Base-by-base conservation (phyloP, 1,140 invertebrate genomes). In the Lucilia sericata region DNA sequence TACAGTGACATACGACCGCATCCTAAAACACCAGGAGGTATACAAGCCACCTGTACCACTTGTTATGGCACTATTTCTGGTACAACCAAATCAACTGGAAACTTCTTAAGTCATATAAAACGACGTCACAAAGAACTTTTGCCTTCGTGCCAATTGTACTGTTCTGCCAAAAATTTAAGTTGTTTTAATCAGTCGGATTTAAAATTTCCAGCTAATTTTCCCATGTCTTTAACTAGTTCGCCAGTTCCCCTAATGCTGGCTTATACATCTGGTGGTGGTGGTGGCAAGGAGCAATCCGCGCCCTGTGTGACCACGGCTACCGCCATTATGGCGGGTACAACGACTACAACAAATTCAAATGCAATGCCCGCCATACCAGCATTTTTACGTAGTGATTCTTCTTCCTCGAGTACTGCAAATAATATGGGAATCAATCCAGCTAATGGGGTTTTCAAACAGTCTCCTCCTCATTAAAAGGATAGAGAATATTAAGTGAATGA, bases 1-100 rank as follows among this genome's bases (percentile, higher is more conserved):
- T 90, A 90, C 84, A 90, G 88, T 83, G 87, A 90, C 84, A 89
- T 90, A 34, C 89, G 90, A 74, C 89, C 89, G 9, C 90, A 90
- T 65, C 87, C 87, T 42, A 90, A 90, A 85, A 90, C 89, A 4
- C 85, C 88, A 0, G 89, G 89, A 0, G 89, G 87, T 74, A 90
- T 90, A 21, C 89, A 90, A 81, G 89, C 89, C 10, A 90, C 89
- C n/a, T 90, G 89, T 83, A 90, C 89, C 8, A 88, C 88, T 25
- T 90, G 89, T 85, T 87, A 84, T 30, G 89, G 88, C 34, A 85
- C 87, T 2, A 90, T 90, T 19, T 90, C 89, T 17, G 89, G 89
- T 3, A 90, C 89, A 25, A 88, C 88, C 36, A 90, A 90, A 74
- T 90, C 89, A 0, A 90, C 89, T 19, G 89, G 89, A 2, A 90